Evolutionary conservation across 2,888 invertebrate species (phyloP).

Genomic region (Drosophila anceps): DNA sequence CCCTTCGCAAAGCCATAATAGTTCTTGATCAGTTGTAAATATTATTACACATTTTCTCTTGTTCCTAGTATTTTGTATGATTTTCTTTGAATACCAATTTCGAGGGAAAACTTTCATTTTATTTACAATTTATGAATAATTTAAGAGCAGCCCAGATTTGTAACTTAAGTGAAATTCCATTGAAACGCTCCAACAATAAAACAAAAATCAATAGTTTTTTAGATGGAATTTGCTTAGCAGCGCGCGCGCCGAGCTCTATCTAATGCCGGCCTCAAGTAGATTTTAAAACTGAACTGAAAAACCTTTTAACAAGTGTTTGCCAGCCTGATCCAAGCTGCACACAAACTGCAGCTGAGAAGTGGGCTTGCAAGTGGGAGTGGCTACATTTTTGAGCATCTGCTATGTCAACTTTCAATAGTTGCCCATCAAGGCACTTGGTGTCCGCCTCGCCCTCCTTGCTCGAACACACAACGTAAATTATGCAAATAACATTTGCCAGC

Average conservation of each 20-base stretch:
- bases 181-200: background rate
- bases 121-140: background rate
- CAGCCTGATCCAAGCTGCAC: constrained; percentile 32
- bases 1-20: too few species aligned
- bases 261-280: constrained; percentile 18
- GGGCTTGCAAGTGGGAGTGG: background rate
- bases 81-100: background rate
- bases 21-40: too few species aligned
- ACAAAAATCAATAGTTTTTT: constrained; percentile 10
- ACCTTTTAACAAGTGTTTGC: constrained; percentile 42
- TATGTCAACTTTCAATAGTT: constrained; percentile 48
- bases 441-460: constrained; percentile 27
- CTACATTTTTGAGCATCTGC: constrained; percentile 42
- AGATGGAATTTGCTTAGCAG: constrained; percentile 13
- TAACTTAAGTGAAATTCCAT: background rate
- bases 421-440: constrained; percentile 40
- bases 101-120: background rate
- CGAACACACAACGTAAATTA: constrained; percentile 74
- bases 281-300: constrained; percentile 29
- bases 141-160: background rate
- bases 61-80: background rate
- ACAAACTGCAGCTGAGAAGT: constrained; percentile 20
- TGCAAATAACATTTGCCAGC: constrained; percentile 79
- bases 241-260: background rate
- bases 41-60: background rate